Evolutionary conservation across 2,113 vertebrate genomes (phyloP).

Genomic region (Scatophagus argus): DNA sequence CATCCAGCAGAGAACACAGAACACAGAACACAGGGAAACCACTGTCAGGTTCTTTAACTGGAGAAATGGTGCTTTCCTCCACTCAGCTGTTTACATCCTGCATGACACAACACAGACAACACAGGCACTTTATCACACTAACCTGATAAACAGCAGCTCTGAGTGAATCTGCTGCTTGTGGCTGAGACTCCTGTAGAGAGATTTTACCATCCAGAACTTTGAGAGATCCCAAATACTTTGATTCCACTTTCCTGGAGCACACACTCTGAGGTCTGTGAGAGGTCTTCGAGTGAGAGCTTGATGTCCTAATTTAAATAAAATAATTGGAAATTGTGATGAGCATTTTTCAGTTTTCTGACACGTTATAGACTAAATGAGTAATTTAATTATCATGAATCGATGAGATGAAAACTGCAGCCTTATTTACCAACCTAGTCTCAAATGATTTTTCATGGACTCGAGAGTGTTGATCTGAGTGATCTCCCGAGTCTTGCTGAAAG

Average conservation of each 20-base stretch:
- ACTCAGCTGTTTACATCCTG: not conserved
- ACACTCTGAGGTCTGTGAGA: conserved; percentile 58
- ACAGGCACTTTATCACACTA: conserved; percentile 20
- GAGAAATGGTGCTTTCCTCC: not conserved
- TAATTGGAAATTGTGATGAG: too few relatives aligned
- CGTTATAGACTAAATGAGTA: too few relatives aligned
- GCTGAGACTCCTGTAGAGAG: conserved; percentile 75
- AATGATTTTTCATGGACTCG: conserved; percentile 38
- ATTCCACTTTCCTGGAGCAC: conserved; percentile 73
- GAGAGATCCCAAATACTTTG: conserved; percentile 89
- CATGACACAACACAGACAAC: not conserved
- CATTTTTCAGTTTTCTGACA: too few relatives aligned
- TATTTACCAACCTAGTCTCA: conserved; percentile 68
- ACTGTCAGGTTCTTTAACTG: not conserved
- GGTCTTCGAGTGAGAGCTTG: conserved; percentile 53
- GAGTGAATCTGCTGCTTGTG: conserved; percentile 85
- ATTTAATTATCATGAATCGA: too few relatives aligned
- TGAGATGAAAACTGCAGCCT: too few relatives aligned
- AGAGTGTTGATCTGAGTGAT: conserved; percentile 43
- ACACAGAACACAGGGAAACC: not conserved
- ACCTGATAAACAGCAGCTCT: conserved; percentile 95
- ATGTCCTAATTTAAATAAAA: conserved; percentile 51
- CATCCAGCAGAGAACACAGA: not conserved
- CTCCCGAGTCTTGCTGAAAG: conserved; percentile 54
- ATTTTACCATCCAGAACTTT: conserved; percentile 88